Evolutionary conservation across 2,888 invertebrate species (phyloP).

Genomic region (Brachycybe producta): DNA sequence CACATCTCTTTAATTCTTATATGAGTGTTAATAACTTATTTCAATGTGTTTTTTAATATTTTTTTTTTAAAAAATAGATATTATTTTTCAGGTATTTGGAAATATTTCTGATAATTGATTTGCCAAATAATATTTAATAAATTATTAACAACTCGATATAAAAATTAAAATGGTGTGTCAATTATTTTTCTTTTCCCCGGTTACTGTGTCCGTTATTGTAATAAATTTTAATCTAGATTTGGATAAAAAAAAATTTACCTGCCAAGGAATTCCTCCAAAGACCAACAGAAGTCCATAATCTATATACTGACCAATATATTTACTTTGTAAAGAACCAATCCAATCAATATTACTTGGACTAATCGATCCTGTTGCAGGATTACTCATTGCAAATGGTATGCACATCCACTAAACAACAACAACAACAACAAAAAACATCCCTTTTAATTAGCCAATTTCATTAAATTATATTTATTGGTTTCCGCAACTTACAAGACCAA

Average conservation of each 20-base stretch:
- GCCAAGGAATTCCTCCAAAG: constrained; percentile 96
- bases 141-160: too few relatives aligned
- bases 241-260: constrained; percentile 44
- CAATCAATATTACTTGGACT: constrained; percentile 69
- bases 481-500: constrained; percentile 56
- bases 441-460: background rate
- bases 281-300: constrained; percentile 79
- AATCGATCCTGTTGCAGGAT: constrained; percentile 67
- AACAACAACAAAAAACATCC: background rate
- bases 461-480: background rate
- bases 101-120: too few relatives aligned
- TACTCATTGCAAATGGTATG: constrained; percentile 86
- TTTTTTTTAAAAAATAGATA: background rate
- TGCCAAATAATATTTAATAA: too few relatives aligned
- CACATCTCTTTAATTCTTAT: background rate
- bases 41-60: background rate
- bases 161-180: too few relatives aligned
- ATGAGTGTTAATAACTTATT: background rate
- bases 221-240: too few relatives aligned
- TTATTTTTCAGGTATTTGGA: too few relatives aligned
- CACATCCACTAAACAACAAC: constrained; percentile 65
- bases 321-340: constrained; percentile 63
- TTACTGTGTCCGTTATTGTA: too few relatives aligned
- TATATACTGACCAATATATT: constrained; percentile 65
- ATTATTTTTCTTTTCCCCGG: too few relatives aligned